A percentile compares a stretch with the other conserved stretches of the same genome.
phyloP scores from a whole-genome alignment of 2,797 vertebrate genomes.

The Sebastes kiyomatsui region DNA sequence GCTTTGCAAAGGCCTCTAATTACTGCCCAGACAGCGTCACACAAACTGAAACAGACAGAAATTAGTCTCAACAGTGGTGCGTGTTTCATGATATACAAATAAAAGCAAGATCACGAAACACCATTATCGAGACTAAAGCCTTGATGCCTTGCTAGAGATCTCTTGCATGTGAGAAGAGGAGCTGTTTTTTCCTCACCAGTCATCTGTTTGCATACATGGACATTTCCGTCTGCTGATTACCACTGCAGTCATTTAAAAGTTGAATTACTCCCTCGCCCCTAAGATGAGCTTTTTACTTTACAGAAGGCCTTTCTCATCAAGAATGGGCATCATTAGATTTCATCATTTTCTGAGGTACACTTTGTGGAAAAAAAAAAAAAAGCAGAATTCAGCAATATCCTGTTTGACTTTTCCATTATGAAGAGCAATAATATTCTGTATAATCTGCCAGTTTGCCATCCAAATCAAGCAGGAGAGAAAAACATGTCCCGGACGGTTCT shows the following conservation, averaged over 20 bases:
- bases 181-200: conserved; percentile 6
- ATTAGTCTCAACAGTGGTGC: neutral
- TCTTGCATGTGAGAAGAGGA: neutral
- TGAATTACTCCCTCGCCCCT: neutral
- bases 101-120: neutral
- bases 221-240: conserved; percentile 37
- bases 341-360: neutral
- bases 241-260: neutral
- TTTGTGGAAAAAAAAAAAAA: neutral
- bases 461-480: neutral
- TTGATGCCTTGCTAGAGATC: neutral
- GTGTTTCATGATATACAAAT: neutral
- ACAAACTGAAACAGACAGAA: neutral
- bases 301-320: neutral
- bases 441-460: neutral
- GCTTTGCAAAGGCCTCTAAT: conserved; percentile 16
- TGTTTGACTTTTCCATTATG: neutral
- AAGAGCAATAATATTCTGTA: neutral
- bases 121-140: neutral
- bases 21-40: neutral
- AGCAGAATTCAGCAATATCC: neutral
- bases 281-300: neutral
- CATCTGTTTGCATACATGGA: neutral
- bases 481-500: neutral
- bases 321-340: neutral